phyloP scores from a whole-genome alignment of 2,113 vertebrate species.

The Periophthalmodon schlosseri region DNA sequence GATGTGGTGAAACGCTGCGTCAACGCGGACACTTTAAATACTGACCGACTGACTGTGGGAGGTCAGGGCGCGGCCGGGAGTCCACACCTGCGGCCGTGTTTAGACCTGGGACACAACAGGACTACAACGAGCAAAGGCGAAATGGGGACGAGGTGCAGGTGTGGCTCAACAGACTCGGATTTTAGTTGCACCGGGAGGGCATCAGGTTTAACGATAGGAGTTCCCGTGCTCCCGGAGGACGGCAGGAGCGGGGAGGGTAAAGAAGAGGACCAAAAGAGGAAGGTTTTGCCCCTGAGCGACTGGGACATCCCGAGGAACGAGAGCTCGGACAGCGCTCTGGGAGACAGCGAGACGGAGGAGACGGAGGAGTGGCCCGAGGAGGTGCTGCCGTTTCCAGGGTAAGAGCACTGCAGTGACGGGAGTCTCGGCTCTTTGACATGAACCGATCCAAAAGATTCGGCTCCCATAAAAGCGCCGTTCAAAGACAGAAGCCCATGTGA shows the following conservation, averaged over 20 bases:
- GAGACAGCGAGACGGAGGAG: conserved; percentile 96
- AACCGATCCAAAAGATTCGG: too few relatives aligned
- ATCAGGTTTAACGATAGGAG: conserved; percentile 81
- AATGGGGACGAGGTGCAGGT: conserved; percentile 53
- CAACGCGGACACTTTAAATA: conserved; percentile 28
- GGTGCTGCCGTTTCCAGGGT: conserved; percentile 93
- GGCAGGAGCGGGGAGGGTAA: conserved; percentile 66
- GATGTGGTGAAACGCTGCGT: conserved; percentile 71
- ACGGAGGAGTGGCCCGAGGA: conserved; percentile 96
- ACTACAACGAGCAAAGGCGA: conserved; percentile 13
- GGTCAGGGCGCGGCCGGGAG: conserved; percentile 2
- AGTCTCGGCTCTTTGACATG: too few relatives aligned
- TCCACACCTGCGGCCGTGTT: conserved; percentile 30
- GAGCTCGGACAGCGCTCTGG: conserved; percentile 97
- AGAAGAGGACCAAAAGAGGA: conserved; percentile 80
- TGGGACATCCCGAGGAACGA: conserved; percentile 99
- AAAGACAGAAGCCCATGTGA: too few relatives aligned
- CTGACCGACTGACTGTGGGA: conserved; percentile 17
- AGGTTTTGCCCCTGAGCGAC: conserved; percentile 78
- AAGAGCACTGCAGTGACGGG: conserved; percentile 7
- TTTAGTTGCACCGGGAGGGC: conserved; percentile 85
- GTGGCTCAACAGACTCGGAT: conserved; percentile 58
- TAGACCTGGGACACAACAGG: conserved; percentile 31
- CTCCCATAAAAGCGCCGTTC: too few relatives aligned
- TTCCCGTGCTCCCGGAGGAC: conserved; percentile 81